Conservation (phyloP, 2,888 invertebrate genomes). For the Brachypalpus laphriformis region DNA sequence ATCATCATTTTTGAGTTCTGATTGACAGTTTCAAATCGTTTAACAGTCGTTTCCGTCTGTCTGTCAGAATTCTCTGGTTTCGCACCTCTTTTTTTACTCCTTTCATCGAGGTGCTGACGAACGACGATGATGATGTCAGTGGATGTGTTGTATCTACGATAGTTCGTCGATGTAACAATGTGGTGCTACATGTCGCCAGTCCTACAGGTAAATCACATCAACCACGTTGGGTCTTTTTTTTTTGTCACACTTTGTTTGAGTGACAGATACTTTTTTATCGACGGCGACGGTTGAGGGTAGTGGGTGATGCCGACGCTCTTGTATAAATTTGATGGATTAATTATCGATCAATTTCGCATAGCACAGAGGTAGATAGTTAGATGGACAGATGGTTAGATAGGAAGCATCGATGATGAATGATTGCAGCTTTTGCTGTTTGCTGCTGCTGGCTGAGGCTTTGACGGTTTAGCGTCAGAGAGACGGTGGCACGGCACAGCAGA, state of each 20-base stretch:
- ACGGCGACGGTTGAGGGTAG: background rate
- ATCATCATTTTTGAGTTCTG: conserved; percentile 67
- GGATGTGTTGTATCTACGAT: conserved; percentile 44
- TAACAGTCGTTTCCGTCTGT: conserved; percentile 69
- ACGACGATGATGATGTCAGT: conserved; percentile 59
- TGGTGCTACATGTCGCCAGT: conserved; percentile 3
- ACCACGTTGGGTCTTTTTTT: conserved; percentile 6
- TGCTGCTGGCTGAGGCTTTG: conserved; percentile 29
- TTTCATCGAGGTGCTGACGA: conserved; percentile 42
- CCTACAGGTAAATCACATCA: conserved; percentile 61
- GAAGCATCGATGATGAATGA: conserved; percentile 72
- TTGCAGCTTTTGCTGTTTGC: conserved; percentile 52
- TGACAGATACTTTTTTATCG: conserved; percentile 41
- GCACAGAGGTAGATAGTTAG: conserved; percentile 38
- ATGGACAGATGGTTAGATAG: conserved; percentile 41
- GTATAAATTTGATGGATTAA: conserved; percentile 72
- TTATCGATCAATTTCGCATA: conserved; percentile 72
- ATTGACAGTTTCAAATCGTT: conserved; percentile 72
- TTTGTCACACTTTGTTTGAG: conserved; percentile 5
- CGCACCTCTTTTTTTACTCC: conserved; percentile 1
- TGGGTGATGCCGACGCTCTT: conserved; percentile 31
- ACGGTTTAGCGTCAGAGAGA: conserved; percentile 30
- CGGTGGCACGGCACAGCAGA: background rate
- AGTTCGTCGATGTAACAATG: conserved; percentile 44
- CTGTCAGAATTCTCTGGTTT: conserved; percentile 43